Evolutionary conservation across 2,113 vertebrate species (phyloP).

Genomic region (Typhlomys cinereus): DNA sequence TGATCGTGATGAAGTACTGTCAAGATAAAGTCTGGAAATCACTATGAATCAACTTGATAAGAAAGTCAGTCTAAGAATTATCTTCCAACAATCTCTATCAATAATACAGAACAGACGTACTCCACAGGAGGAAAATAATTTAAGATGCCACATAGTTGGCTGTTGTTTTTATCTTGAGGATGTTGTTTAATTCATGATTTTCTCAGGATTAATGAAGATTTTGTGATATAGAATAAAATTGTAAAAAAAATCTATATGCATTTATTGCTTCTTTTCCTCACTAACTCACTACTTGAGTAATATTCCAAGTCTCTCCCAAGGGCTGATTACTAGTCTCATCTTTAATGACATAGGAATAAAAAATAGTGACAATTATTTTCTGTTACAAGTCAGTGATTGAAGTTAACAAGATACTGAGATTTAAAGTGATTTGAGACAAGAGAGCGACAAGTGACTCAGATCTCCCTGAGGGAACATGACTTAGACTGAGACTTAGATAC

Average conservation of each 20-base stretch:
- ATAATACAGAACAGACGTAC: background rate
- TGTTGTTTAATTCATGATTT: background rate
- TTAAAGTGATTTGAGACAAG: background rate
- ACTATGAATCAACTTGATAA: background rate
- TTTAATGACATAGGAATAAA: background rate
- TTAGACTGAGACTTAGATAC: background rate
- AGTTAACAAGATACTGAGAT: background rate
- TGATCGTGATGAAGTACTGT: background rate
- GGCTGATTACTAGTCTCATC: background rate
- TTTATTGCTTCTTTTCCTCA: background rate
- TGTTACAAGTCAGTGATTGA: background rate
- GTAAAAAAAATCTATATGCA: background rate
- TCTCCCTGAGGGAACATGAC: background rate
- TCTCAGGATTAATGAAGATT: background rate
- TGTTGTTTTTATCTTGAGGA: background rate
- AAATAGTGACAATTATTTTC: background rate
- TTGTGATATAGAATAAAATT: background rate
- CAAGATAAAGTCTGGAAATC: background rate
- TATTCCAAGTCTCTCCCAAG: background rate
- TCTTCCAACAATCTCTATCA: background rate
- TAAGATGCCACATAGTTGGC: background rate
- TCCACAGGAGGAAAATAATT: constrained; percentile 4
- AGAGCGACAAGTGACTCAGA: background rate
- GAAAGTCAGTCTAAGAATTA: background rate
- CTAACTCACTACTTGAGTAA: background rate